Percentiles rank a stretch among this genome's conserved stretches.
Conservation (phyloP, 1,140 invertebrate genomes). For the Aleiodes sp. region DNA sequence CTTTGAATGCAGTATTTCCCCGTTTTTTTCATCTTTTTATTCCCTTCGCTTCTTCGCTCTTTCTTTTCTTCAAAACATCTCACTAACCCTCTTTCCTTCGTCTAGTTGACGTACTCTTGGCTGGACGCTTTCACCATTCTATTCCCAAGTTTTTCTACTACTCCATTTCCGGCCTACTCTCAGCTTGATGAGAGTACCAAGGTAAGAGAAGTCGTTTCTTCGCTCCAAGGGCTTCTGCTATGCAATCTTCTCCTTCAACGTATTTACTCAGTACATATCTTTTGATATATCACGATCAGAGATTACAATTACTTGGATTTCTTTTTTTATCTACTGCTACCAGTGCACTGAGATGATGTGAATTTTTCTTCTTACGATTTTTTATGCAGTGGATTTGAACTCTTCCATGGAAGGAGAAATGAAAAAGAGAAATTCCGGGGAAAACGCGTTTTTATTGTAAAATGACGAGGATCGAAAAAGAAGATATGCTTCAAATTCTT, state of each 20-base stretch:
- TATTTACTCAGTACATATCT: slow-evolving; percentile 5
- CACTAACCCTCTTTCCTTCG: background rate
- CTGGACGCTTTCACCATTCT: background rate
- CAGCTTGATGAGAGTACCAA: background rate
- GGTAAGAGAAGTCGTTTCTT: background rate
- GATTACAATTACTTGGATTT: background rate
- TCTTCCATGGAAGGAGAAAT: too few relatives aligned
- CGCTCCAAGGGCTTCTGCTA: background rate
- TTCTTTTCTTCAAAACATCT: background rate
- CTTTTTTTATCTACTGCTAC: too few relatives aligned
- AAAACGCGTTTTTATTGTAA: too few relatives aligned
- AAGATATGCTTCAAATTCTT: too few relatives aligned
- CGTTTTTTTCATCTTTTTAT: background rate
- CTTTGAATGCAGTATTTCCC: background rate
- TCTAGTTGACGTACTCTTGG: background rate
- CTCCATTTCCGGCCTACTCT: slow-evolving; percentile 23
- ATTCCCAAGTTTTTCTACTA: background rate
- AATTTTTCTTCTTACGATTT: too few relatives aligned
- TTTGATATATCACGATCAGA: background rate
- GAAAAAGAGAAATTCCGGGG: too few relatives aligned
- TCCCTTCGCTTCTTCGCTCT: too few relatives aligned
- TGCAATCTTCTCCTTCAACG: background rate
- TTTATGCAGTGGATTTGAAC: too few relatives aligned
- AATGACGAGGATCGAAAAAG: too few relatives aligned
- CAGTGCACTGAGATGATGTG: too few relatives aligned